Evolutionary conservation across 2,113 vertebrate species (phyloP), one percentile per base, ranked within the genome.

Genomic region (Seriola quinqueradiata): DNA sequence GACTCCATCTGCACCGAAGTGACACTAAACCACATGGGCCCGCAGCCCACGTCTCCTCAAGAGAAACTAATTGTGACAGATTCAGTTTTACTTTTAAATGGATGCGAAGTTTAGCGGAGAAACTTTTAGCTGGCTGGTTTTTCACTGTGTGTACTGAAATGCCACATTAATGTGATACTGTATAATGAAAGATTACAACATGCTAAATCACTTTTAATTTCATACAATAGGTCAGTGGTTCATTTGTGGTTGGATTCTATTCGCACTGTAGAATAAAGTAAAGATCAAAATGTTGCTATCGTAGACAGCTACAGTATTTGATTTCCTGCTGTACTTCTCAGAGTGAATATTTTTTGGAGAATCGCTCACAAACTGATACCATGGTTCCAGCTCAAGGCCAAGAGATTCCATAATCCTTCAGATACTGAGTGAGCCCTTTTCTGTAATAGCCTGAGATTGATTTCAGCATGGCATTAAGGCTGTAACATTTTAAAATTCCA

Each of bases 401-500:
- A 66, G 34, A 69, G 64, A 64, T 77, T 87, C 63, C 38, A 59
- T 80, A 86, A 88, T 89, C 82, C 83, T 74, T 78, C 66, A 83
- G 82, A 90, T 84, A 68, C 77, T 21, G 34, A 86, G 76, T 25
- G 1, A 67, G 63, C 69, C 42, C 38, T 76, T 84, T 81, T 38
- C 48, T 59, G 71, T 78, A 81, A 88, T 77, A 84, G 72, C 54
- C 19, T 38, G 25, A 44, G 80, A 90, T 86, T 87, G 89, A 92
- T 92, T 89, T 81, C 46, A 72, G 74, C 48, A 7, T 25, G 50
- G 74, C 76, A 67, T 90, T 81, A 86, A 63, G 50, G 74, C 57
- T 44, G 71, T 57, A 85, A 73, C 83, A 63, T 88, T 87, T 89
- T 61, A 78, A 90, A 84, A 89, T 70, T 82, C 75, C 40, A 64